These are phyloP conservation scores for Sepioteuthis lessoniana DNA, from an alignment of 2,888 invertebrate genomes.

Conservation along the genomic window DNA sequence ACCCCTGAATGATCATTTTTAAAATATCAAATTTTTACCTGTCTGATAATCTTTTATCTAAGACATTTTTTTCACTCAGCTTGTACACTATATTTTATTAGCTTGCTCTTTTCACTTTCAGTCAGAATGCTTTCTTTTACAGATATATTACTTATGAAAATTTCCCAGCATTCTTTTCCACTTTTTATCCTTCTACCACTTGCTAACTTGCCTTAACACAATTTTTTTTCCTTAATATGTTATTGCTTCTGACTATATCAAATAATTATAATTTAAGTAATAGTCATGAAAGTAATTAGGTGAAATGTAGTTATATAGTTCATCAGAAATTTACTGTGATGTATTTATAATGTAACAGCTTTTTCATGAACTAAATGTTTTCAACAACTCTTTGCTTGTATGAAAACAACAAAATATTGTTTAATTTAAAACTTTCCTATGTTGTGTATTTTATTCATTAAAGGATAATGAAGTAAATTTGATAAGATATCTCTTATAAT, in stretches of 20 bases:
- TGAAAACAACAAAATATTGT: not conserved
- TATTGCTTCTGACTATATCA: not conserved
- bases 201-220: not conserved
- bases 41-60: not conserved
- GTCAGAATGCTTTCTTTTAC: not conserved
- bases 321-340: not conserved
- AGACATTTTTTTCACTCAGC: not conserved
- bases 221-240: not conserved
- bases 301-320: not conserved
- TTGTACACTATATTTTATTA: not conserved
- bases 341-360: not conserved
- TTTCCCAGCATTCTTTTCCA: conserved; percentile 25
- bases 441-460: not conserved
- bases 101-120: not conserved
- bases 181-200: not conserved
- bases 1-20: not conserved
- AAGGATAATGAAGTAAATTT: not conserved
- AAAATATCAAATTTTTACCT: not conserved
- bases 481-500: not conserved
- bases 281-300: not conserved
- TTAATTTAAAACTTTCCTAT: not conserved
- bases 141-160: not conserved
- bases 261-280: not conserved
- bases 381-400: not conserved
- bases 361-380: not conserved